Evolutionary conservation across 2,888 invertebrate species (phyloP).

Genomic region (Phaonia tiefii): DNA sequence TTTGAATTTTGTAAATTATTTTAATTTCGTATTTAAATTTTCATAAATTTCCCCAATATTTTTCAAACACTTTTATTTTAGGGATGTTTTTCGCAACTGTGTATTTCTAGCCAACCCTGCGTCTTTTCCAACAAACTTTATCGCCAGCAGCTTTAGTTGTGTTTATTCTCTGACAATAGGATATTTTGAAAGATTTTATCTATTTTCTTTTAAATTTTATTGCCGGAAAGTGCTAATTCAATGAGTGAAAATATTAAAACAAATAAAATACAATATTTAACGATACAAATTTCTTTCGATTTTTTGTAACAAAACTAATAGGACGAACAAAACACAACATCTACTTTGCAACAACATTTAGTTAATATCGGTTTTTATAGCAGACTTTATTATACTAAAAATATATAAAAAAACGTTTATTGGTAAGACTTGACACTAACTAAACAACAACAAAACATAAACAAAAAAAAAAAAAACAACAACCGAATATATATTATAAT

Average conservation of each 20-base stretch:
- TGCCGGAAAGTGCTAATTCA: conserved; percentile 56
- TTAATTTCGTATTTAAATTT: too few relatives aligned
- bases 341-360: conserved; percentile 38
- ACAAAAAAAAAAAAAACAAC: conserved; percentile 48
- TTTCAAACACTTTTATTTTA: too few relatives aligned
- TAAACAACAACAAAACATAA: conserved; percentile 34
- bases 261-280: conserved; percentile 34
- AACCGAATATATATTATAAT: conserved; percentile 60
- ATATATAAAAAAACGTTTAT: conserved; percentile 54
- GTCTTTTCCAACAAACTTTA: too few relatives aligned
- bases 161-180: conserved; percentile 12
- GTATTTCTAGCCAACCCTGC: too few relatives aligned
- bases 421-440: conserved; percentile 55
- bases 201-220: not conserved
- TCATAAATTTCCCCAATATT: too few relatives aligned
- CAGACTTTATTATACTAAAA: conserved; percentile 40
- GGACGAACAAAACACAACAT: too few relatives aligned
- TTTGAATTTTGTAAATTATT: too few relatives aligned
- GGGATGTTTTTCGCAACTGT: too few relatives aligned
- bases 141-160: too few relatives aligned
- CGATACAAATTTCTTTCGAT: conserved; percentile 23
- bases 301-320: conserved; percentile 46
- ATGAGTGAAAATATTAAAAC: conserved; percentile 58
- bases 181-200: conserved; percentile 43
- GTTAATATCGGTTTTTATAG: conserved; percentile 63